Evolutionary conservation across 2,888 invertebrate species (phyloP), one percentile per base, ranked within the genome.

Genomic region (Rapana venosa): DNA sequence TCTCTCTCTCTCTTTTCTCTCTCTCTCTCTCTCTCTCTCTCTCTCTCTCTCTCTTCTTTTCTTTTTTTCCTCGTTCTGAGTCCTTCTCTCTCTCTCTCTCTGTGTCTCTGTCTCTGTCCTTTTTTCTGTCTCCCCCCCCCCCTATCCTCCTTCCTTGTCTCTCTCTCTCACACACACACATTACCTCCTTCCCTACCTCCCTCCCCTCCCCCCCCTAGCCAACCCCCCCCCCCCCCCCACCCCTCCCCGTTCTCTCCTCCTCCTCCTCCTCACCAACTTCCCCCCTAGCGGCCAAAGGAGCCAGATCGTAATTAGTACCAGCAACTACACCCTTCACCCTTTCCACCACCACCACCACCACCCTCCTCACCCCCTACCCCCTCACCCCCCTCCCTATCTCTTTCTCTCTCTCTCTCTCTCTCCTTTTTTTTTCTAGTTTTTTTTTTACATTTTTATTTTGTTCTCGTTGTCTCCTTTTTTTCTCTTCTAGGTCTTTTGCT

Each of bases 241-340:
- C 70, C 26, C 70, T 22, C 11, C 26, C 22, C 26, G 5, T 22
- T 22, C 6, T 17, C 26, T 22, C 5, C 22, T 22, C 70, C 70
- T 22, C 22, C 30, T 8, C 15, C 74, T n/a, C 74, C 20, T 1
- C 17, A 32, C 32, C 2, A 13, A 8, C 35, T 20, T 32, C 32
- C 32, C 77, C 35, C 32, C 77, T 6, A 30, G 15, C 4, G 32
- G 11, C 32, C 77, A 32, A 32, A 20, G 77, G 13, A 79, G 77
- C 32, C 77, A 17, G 32, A 20, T 13, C 30, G 77, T 79, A 79
- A 79, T 79, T 79, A 79, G 77, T 79, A 79, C 77, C 77, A 79
- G 30, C 77, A 79, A 79, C 77, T 79, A 79, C 32, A 35, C 11
- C 77, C 11, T 1, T 11, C 77, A 2, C 32, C 77, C 32, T 35